Conservation (phyloP, 1,140 invertebrate species). For the Penaeus chinensis region DNA sequence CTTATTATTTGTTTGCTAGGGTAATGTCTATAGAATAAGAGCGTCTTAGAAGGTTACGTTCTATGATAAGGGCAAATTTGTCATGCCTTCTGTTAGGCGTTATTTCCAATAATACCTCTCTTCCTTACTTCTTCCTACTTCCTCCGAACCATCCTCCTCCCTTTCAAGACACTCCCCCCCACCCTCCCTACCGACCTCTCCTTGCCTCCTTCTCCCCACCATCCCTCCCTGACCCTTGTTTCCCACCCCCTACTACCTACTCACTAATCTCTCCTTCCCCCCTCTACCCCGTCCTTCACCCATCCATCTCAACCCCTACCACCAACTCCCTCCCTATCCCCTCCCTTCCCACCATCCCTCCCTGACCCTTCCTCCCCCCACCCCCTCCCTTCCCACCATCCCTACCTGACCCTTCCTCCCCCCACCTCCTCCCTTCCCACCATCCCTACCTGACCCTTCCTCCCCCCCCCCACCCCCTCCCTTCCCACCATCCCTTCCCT, state of each 20-base stretch:
- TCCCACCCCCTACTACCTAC: neutral
- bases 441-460: neutral
- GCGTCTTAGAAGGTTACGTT: no score
- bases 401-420: neutral
- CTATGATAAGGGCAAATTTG: no score
- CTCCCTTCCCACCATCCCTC: neutral
- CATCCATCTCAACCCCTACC: neutral
- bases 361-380: neutral
- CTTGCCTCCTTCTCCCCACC: neutral
- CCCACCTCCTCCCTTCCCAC: neutral
- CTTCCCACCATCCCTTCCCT: neutral
- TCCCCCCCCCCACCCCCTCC: conserved; percentile 26
- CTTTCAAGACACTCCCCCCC: neutral
- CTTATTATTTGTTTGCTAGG: no score
- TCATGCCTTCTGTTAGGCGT: no score
- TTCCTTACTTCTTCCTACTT: no score
- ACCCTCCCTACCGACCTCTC: neutral
- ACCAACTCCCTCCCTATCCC: neutral
- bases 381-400: neutral
- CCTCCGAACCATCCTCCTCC: no score
- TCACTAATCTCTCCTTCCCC: neutral
- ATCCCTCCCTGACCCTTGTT: neutral
- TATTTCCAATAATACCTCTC: no score
- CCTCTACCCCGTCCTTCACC: neutral
- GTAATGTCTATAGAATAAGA: no score